Evolutionary conservation across 2,888 invertebrate genomes (phyloP).

Genomic region (Dendrolimus pini): DNA sequence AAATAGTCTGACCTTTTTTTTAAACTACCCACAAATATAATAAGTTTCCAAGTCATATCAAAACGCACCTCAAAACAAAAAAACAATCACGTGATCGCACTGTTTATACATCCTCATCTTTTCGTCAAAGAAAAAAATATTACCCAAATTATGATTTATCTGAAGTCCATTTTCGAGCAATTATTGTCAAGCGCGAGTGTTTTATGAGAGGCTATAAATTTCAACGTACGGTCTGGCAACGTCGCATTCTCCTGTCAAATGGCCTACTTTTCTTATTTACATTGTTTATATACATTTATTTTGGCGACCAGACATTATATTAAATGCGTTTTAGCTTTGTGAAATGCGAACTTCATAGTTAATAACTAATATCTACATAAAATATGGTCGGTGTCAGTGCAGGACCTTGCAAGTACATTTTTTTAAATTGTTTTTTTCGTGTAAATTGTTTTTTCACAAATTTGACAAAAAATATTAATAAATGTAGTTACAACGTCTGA

Average conservation of each 20-base stretch:
- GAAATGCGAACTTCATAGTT: too few relatives aligned
- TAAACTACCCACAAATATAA: neutral
- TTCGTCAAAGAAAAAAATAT: neutral
- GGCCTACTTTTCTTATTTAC: too few relatives aligned
- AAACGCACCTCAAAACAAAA: constrained; percentile 1
- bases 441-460: too few relatives aligned
- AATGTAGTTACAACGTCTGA: too few relatives aligned
- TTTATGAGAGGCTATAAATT: constrained; percentile 8
- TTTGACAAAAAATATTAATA: too few relatives aligned
- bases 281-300: too few relatives aligned
- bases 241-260: neutral
- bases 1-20: neutral
- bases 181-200: constrained; percentile 18
- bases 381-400: too few relatives aligned
- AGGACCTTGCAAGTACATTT: too few relatives aligned
- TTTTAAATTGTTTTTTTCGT: too few relatives aligned
- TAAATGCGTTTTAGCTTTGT: too few relatives aligned
- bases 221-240: neutral
- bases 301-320: too few relatives aligned
- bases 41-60: constrained; percentile 23
- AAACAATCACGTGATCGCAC: constrained; percentile 3
- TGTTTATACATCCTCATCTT: neutral
- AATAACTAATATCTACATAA: too few relatives aligned
- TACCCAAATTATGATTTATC: constrained; percentile 1
- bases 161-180: constrained; percentile 16